phyloP scores from a whole-genome alignment of 2,797 vertebrate genomes.

The Peromyscus attwateri region DNA sequence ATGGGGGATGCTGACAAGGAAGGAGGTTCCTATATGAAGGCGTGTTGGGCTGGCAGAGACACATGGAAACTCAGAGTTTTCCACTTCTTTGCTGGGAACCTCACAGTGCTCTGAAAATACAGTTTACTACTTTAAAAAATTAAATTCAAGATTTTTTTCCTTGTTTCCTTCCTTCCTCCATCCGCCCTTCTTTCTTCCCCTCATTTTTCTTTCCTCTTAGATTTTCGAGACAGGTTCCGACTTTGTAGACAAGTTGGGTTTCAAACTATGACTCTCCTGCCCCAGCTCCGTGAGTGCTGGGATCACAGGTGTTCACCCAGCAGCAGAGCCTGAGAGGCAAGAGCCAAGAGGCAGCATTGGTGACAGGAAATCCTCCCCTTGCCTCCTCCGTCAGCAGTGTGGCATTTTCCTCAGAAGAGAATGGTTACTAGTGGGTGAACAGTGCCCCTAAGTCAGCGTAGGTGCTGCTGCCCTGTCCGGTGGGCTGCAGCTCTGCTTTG shows the following conservation, averaged over 20 bases:
- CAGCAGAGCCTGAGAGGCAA: not conserved
- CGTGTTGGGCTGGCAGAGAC: not conserved
- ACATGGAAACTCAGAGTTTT: not conserved
- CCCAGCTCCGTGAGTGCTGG: not conserved
- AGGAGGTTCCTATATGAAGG: too few species aligned
- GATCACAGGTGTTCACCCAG: not conserved
- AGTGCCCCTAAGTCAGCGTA: slow-evolving; percentile 44
- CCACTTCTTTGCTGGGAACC: not conserved
- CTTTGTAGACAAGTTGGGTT: not conserved
- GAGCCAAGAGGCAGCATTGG: slow-evolving; percentile 61
- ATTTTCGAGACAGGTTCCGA: not conserved
- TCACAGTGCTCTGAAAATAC: not conserved
- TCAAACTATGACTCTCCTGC: not conserved
- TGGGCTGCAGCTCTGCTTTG: slow-evolving; percentile 78
- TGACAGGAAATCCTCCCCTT: slow-evolving; percentile 76
- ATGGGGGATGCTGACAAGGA: too few species aligned
- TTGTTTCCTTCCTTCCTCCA: not conserved
- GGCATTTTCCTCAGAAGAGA: slow-evolving; percentile 76
- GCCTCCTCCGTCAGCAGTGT: slow-evolving; percentile 79
- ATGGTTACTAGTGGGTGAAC: not conserved
- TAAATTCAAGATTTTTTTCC: not conserved
- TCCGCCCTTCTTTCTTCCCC: not conserved
- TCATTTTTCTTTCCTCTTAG: not conserved
- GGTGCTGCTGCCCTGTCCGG: slow-evolving; percentile 77
- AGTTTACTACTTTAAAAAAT: not conserved